Conservation (phyloP, 2,888 invertebrate genomes). For the Alitta virens region DNA sequence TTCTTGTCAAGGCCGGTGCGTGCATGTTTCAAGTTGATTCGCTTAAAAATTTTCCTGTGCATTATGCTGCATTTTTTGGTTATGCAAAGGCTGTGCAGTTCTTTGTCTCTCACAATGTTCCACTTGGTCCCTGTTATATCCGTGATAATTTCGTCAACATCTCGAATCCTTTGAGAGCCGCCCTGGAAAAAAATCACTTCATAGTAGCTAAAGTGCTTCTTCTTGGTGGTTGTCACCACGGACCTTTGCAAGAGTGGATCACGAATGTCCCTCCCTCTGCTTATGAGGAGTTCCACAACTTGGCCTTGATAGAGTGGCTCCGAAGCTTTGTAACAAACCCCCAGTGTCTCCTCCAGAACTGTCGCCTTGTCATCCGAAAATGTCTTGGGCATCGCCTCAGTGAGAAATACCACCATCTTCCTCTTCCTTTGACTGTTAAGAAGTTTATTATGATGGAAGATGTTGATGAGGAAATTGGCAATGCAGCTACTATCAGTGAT, state of each 20-base stretch:
- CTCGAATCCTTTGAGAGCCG: conserved; percentile 20
- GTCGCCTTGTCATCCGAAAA: conserved; percentile 12
- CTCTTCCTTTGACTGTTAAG: conserved; percentile 3
- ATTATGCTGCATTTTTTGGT: conserved; percentile 17
- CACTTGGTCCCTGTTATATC: not conserved
- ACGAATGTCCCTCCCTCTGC: conserved; percentile 1
- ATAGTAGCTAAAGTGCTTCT: conserved; percentile 20
- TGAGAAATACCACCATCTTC: not conserved
- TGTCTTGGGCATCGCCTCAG: conserved; percentile 6
- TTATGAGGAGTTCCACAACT: conserved; percentile 16
- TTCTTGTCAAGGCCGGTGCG: conserved; percentile 11
- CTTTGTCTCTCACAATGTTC: not conserved
- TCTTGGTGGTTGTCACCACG: conserved; percentile 17
- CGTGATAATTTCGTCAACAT: not conserved
- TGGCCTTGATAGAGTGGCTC: conserved; percentile 20
- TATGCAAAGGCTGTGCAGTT: not conserved
- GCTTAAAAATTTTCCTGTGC: conserved; percentile 16
- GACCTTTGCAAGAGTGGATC: conserved; percentile 20
- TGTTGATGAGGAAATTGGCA: not conserved
- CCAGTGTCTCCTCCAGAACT: conserved; percentile 12
- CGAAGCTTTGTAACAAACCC: conserved; percentile 14
- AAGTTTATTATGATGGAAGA: not conserved
- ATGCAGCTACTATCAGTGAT: too few relatives aligned
- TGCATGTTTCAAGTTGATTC: conserved; percentile 5
- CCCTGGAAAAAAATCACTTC: conserved; percentile 20